phyloP scores from a whole-genome alignment of 2,888 invertebrate species.

The Hemaris fuciformis region DNA sequence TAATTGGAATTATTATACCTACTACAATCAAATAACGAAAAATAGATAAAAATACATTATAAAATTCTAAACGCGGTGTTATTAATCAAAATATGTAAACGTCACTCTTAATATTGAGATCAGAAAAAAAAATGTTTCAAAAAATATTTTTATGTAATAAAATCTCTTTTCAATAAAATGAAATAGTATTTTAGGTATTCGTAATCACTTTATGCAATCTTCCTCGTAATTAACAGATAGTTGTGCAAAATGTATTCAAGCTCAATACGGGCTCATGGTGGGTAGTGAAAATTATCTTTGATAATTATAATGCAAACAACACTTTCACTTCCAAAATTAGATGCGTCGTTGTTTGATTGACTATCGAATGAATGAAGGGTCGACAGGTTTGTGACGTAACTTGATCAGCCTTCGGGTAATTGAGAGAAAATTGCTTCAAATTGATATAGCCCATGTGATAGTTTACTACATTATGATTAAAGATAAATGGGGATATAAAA shows the following conservation, averaged over 20 bases:
- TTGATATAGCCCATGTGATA: too few relatives aligned
- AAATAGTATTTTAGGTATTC: too few relatives aligned
- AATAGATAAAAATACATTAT: too few relatives aligned
- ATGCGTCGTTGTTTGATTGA: not conserved
- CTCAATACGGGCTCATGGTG: constrained; percentile 8
- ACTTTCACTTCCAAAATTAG: constrained; percentile 13
- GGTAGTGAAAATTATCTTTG: constrained; percentile 13
- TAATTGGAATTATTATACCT: not conserved
- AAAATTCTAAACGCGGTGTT: too few relatives aligned
- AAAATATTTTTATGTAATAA: too few relatives aligned
- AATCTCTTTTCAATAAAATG: too few relatives aligned
- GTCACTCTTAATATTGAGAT: too few relatives aligned
- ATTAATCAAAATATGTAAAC: too few relatives aligned
- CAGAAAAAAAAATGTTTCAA: too few relatives aligned
- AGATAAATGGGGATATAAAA: too few relatives aligned
- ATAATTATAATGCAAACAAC: constrained; percentile 1
- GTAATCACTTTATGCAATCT: not conserved
- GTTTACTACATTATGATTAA: too few relatives aligned
- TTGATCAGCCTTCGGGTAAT: not conserved
- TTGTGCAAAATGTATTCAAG: not conserved
- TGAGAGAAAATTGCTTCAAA: not conserved
- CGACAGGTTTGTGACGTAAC: not conserved
- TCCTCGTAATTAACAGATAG: constrained; percentile 14
- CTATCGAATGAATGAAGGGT: not conserved
- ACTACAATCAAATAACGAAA: too few relatives aligned